Evolutionary conservation across 2,113 vertebrate genomes (phyloP).

Genomic region (Rhinolophus sinicus): DNA sequence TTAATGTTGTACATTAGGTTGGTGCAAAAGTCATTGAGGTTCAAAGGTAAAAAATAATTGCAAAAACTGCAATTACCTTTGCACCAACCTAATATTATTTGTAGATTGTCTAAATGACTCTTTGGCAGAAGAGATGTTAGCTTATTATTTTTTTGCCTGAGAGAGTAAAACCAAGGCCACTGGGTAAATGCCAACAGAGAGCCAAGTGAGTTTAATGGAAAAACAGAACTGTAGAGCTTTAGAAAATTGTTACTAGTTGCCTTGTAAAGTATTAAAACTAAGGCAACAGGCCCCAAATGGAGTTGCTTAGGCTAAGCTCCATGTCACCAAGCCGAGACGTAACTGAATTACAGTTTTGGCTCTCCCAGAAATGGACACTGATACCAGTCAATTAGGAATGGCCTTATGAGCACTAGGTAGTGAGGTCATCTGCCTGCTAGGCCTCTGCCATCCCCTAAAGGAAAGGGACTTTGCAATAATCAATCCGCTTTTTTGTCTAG

Average conservation of each 20-base stretch:
- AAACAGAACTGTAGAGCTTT: neutral
- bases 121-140: neutral
- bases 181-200: neutral
- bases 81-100: neutral
- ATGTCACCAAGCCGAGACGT: neutral
- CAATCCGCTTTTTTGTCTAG: neutral
- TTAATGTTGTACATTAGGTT: neutral
- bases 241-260: slow-evolving; percentile 8
- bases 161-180: neutral
- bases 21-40: too few relatives aligned
- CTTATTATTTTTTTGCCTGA: neutral
- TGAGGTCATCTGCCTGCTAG: neutral
- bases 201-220: neutral
- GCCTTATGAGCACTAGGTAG: neutral
- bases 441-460: neutral
- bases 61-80: too few relatives aligned
- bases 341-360: neutral
- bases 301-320: neutral
- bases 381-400: neutral
- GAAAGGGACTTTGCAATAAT: neutral
- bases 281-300: neutral
- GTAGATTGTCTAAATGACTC: neutral
- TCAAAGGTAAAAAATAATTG: too few relatives aligned
- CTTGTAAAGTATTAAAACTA: neutral
- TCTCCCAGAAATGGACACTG: neutral